These are phyloP conservation scores for Hephaestus fuliginosus DNA, from an alignment of 2,797 vertebrate genomes.

Conservation along the genomic window DNA sequence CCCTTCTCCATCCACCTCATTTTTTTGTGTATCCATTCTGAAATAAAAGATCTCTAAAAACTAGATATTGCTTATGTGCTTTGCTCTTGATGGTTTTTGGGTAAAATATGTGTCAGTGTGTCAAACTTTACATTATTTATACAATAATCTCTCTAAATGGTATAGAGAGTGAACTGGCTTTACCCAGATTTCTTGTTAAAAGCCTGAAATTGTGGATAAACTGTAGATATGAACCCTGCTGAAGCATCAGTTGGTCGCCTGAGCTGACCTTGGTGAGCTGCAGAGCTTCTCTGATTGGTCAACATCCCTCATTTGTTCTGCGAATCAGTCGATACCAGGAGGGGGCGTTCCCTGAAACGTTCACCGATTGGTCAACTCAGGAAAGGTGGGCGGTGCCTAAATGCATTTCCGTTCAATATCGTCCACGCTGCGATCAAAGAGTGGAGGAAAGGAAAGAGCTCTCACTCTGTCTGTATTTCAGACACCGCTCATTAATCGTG, in stretches of 20 bases:
- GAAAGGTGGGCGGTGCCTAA: not conserved
- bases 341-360: conserved; percentile 21
- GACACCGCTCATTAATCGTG: not conserved
- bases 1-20: not conserved
- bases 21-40: not conserved
- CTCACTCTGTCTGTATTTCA: conserved; percentile 5
- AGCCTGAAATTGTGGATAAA: not conserved
- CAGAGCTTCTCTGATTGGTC: conserved; percentile 43
- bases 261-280: conserved; percentile 43
- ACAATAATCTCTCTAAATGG: not conserved
- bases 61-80: not conserved
- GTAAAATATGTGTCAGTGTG: too few relatives aligned
- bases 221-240: not conserved
- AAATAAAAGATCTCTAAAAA: conserved; percentile 4
- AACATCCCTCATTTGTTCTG: not conserved
- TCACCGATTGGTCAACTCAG: conserved; percentile 55
- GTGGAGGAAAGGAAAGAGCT: not conserved
- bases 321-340: not conserved
- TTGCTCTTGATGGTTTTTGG: not conserved
- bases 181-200: not conserved
- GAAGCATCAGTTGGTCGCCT: conserved; percentile 26
- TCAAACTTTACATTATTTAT: not conserved
- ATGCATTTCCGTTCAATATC: too few relatives aligned
- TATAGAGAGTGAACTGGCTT: not conserved
- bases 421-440: conserved; percentile 16